Percentiles rank a stretch among this genome's conserved stretches.
phyloP scores from a whole-genome alignment of 2,113 vertebrate species.

The Grallaria varia region DNA sequence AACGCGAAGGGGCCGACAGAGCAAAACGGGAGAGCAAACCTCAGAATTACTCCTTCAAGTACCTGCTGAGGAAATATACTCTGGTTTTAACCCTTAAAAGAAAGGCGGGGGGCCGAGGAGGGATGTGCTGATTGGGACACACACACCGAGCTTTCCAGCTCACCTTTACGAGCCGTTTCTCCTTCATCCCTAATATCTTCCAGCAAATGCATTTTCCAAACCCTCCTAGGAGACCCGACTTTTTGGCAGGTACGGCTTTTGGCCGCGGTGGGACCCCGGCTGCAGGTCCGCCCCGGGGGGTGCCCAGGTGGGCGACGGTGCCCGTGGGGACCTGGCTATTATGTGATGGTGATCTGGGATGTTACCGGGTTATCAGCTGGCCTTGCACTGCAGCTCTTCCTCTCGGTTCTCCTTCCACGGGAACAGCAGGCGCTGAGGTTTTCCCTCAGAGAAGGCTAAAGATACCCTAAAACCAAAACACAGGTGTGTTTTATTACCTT shows the following conservation, averaged over 20 bases:
- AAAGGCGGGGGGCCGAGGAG: neutral
- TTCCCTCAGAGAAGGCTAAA: neutral
- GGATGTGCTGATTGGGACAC: neutral
- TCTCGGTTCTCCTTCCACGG: neutral
- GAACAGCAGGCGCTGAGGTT: neutral
- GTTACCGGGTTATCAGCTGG: too few species aligned
- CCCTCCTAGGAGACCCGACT: neutral
- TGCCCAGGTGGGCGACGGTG: neutral
- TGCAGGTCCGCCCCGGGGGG: neutral
- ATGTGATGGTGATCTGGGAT: neutral
- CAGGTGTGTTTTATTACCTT: too few species aligned
- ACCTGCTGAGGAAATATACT: neutral
- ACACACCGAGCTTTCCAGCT: neutral
- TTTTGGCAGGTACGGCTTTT: neutral
- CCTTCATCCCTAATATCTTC: neutral
- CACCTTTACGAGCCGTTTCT: neutral
- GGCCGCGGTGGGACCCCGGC: neutral
- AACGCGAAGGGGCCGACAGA: neutral
- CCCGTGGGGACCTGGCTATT: neutral
- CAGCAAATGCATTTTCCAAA: neutral
- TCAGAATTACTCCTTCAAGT: neutral
- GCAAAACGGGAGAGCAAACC: neutral
- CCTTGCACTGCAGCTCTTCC: neutral
- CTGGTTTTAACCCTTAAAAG: neutral
- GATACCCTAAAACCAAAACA: neutral